Base-by-base conservation (phyloP, 37 sponge, comb jelly and placozoan species). In the Eunapius fragilis region DNA sequence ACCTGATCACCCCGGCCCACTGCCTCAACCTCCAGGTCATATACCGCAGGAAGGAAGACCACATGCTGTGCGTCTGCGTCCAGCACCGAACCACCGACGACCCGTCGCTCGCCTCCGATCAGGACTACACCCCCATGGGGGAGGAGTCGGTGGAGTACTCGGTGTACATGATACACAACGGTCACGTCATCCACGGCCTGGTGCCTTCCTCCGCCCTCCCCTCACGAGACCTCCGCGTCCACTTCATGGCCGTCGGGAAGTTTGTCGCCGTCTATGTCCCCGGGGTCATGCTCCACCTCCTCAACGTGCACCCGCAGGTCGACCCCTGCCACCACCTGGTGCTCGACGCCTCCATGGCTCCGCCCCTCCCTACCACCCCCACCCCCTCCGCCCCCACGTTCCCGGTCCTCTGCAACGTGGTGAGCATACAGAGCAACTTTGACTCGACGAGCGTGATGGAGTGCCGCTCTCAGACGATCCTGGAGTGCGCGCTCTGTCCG, bases 321-420 rank as follows among this genome's bases (percentile, higher is more conserved):
- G 92, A 91, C 69, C 92, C 92, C 36, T 91, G 92, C 37, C 92
- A 91, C 48, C 92, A 91, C 71, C 79, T 91, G 36, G 78, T 75
- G 24, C 83, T 91, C 25, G 92, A 82, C 9, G 41, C 69, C 0
- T 48, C 71, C 13, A 31, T 34, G 13, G 37, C 90, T 58, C 80
- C 71, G 69, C 32, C 37, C 33, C 37, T 77, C 10, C 78, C 78
- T 24, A 0, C 27, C 28, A 32, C 37, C 22, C 26, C 72, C 6
- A 6, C 72, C 6, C 24, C 74, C 6, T 33, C 73, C 24, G 14
- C 5, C 2, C 67, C 36, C 26, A 12, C 28, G 9, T 48, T 35
- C 0, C 77, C 34, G 36, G 25, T 37, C 23, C 77, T 36, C 10
- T 37, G 26, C 25, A 26, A 76, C 14, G 37, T 37, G 37, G 36